A percentile compares a stretch with the other conserved stretches of the same genome.
These are phyloP conservation scores for Pherbina coryleti DNA, from an alignment of 2,888 invertebrate species.

Conservation along the genomic window DNA sequence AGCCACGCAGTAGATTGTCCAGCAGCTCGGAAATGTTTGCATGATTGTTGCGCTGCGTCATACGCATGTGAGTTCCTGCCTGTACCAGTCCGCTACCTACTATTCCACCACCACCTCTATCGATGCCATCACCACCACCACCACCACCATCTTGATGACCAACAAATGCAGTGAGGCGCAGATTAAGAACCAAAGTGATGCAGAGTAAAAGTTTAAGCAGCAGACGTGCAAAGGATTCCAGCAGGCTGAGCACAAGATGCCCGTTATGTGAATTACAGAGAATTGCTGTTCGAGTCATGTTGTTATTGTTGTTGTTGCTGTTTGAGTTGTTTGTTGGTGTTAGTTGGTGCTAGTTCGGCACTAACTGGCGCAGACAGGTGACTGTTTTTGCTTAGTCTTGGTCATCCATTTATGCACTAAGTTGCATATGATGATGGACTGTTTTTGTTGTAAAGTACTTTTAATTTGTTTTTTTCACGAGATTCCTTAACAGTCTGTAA, in stretches of 20 bases:
- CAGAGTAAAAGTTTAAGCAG: constrained; percentile 52
- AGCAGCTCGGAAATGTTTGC: constrained; percentile 80
- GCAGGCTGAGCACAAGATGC: constrained; percentile 15
- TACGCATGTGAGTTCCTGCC: constrained; percentile 55
- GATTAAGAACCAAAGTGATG: constrained; percentile 51
- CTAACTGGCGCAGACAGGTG: too few species aligned
- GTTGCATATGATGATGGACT: too few species aligned
- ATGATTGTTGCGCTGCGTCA: constrained; percentile 77
- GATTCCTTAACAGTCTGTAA: too few species aligned
- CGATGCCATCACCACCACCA: background rate
- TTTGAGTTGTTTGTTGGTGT: too few species aligned
- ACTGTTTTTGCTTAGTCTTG: too few species aligned
- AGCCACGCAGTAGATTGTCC: constrained; percentile 81
- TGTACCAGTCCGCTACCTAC: constrained; percentile 18
- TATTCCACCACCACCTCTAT: background rate
- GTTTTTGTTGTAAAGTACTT: too few species aligned
- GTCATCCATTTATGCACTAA: too few species aligned
- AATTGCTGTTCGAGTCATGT: too few species aligned
- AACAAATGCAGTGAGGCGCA: constrained; percentile 30
- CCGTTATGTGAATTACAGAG: background rate
- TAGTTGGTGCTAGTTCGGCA: too few species aligned
- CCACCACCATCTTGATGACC: constrained; percentile 46
- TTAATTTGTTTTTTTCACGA: too few species aligned
- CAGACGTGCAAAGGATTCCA: constrained; percentile 48
- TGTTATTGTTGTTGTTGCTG: too few species aligned